Percentiles rank a stretch among this genome's conserved stretches.
These are phyloP conservation scores for Biston betularia DNA, from an alignment of 2,888 invertebrate species.

Conservation along the genomic window DNA sequence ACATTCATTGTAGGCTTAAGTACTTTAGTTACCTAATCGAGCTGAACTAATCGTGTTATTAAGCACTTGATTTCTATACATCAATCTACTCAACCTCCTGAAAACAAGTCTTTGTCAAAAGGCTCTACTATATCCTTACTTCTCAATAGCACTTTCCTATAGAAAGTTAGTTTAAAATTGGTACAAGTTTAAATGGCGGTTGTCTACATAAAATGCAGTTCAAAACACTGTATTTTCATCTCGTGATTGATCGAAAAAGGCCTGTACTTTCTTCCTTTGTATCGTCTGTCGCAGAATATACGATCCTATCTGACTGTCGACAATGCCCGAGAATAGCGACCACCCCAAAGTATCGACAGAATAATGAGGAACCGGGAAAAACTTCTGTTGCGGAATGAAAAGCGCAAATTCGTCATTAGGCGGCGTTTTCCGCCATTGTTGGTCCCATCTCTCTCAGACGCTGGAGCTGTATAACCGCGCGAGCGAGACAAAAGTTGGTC, in stretches of 20 bases:
- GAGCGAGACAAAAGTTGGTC: constrained; percentile 77
- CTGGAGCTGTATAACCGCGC: constrained; percentile 46
- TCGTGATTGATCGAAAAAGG: constrained; percentile 39
- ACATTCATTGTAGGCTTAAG: constrained; percentile 15
- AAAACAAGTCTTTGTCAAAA: constrained; percentile 7
- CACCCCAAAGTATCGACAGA: constrained; percentile 82
- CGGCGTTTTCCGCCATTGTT: constrained; percentile 85
- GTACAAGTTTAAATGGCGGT: neutral
- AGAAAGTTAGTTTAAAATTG: neutral
- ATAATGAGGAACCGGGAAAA: constrained; percentile 86
- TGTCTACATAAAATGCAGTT: constrained; percentile 7
- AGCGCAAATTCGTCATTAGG: constrained; percentile 87
- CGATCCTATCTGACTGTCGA: constrained; percentile 76
- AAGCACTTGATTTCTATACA: constrained; percentile 22
- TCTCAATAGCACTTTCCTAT: neutral
- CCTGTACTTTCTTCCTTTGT: constrained; percentile 60
- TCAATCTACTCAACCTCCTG: constrained; percentile 10
- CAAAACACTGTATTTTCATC: constrained; percentile 34
- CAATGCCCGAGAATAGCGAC: constrained; percentile 72
- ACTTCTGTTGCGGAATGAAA: constrained; percentile 86
- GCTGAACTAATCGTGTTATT: constrained; percentile 29
- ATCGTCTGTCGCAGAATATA: constrained; percentile 67
- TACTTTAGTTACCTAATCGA: constrained; percentile 26
- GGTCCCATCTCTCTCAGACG: constrained; percentile 64
- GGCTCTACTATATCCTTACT: neutral